These are phyloP conservation scores for Zeugodacus cucurbitae DNA, from an alignment of 1,140 invertebrate genomes.

Conservation along the genomic window DNA sequence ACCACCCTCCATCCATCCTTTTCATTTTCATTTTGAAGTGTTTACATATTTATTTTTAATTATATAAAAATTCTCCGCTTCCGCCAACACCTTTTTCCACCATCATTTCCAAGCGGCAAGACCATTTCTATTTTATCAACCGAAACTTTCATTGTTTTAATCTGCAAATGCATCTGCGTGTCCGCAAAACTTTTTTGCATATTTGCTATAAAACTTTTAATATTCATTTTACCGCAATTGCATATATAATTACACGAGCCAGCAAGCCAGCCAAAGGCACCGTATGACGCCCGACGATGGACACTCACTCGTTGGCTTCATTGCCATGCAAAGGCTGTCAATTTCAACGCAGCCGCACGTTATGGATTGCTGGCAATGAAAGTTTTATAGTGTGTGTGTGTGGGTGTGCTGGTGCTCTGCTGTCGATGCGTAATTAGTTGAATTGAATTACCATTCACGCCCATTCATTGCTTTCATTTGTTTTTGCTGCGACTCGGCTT, in stretches of 20 bases:
- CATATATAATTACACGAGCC: constrained; percentile 8
- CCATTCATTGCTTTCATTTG: background rate
- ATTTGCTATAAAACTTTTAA: constrained; percentile 23
- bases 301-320: background rate
- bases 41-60: background rate
- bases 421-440: background rate
- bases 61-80: background rate
- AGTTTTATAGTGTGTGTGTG: background rate
- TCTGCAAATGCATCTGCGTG: constrained; percentile 25
- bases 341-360: background rate
- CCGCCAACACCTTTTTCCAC: background rate
- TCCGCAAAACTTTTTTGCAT: background rate
- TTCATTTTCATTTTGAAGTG: background rate
- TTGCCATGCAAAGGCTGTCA: background rate
- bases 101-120: background rate
- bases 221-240: constrained; percentile 5
- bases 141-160: constrained; percentile 33
- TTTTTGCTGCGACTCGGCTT: background rate
- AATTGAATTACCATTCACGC: constrained; percentile 12
- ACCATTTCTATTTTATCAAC: background rate
- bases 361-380: background rate
- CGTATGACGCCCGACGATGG: background rate
- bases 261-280: background rate
- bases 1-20: too few species aligned
- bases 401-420: background rate